Percentiles rank a stretch among this genome's conserved stretches.
Conservation (phyloP, 2,888 invertebrate genomes). For the Idaea aversata region DNA sequence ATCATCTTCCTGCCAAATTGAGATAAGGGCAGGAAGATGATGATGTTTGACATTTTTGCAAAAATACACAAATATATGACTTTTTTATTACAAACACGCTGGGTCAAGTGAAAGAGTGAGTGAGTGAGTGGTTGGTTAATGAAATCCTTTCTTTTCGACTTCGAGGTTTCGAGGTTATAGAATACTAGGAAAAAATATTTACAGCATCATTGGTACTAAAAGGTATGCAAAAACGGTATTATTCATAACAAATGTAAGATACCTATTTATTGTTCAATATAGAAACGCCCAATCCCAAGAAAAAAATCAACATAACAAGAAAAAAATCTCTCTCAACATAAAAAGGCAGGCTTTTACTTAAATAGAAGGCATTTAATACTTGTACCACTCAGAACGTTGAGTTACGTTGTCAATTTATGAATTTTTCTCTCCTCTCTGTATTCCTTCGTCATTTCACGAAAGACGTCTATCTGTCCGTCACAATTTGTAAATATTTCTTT, state of each 20-base stretch:
- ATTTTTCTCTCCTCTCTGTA: not conserved
- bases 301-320: not conserved
- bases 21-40: no score
- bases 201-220: no score
- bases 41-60: no score
- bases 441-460: constrained; percentile 18
- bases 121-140: no score
- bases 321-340: not conserved
- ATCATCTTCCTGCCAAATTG: no score
- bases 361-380: not conserved
- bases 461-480: constrained; percentile 42
- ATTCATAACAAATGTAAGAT: not conserved
- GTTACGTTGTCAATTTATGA: constrained; percentile 2
- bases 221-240: no score
- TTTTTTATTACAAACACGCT: no score
- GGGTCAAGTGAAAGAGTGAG: no score
- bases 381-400: not conserved
- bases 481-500: constrained; percentile 48
- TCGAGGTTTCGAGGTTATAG: no score
- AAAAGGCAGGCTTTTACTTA: not conserved
- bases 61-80: no score
- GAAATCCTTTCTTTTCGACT: no score
- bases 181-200: no score
- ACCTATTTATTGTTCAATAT: not conserved
- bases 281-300: not conserved